Evolutionary conservation across 2,797 vertebrate species (phyloP).

Genomic region (Hippoglossus hippoglossus): DNA sequence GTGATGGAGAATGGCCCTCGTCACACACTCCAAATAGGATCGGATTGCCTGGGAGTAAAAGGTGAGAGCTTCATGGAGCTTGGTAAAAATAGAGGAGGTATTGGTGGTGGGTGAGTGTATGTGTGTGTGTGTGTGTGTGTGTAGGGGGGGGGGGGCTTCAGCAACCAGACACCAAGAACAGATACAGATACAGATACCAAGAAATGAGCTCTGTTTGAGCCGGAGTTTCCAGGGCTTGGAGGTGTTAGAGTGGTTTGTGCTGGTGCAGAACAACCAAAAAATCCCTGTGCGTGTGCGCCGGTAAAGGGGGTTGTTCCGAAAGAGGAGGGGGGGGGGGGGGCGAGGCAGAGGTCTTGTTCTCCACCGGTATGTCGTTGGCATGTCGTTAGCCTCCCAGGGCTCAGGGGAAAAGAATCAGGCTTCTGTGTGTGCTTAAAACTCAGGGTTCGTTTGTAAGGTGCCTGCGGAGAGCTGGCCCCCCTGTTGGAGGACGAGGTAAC

Average conservation of each 20-base stretch:
- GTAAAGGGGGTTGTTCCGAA: conserved; percentile 33
- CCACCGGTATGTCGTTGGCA: conserved; percentile 80
- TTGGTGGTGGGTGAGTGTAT: conserved; percentile 4
- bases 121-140: background rate
- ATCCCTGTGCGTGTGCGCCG: conserved; percentile 18
- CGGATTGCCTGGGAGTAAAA: conserved; percentile 78
- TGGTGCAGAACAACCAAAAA: conserved; percentile 47
- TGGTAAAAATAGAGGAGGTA: conserved; percentile 58
- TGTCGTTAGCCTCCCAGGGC: conserved; percentile 86
- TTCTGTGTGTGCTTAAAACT: conserved; percentile 78
- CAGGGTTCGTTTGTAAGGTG: conserved; percentile 80
- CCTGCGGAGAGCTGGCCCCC: conserved; percentile 78
- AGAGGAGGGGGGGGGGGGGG: conserved; percentile 46
- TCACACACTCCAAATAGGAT: conserved; percentile 82
- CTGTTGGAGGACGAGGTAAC: conserved; percentile 79
- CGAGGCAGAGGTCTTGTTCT: conserved; percentile 75
- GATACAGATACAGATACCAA: conserved; percentile 10
- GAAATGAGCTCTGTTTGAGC: conserved; percentile 62
- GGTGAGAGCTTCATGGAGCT: conserved; percentile 72
- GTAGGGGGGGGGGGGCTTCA: conserved; percentile 18
- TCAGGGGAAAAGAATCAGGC: conserved; percentile 70
- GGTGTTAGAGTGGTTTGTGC: conserved; percentile 42
- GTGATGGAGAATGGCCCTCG: conserved; percentile 80
- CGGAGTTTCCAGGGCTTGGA: conserved; percentile 46
- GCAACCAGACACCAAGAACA: conserved; percentile 47